phyloP scores from a whole-genome alignment of 2,888 invertebrate genomes.

The Drosophila hamatofila region DNA sequence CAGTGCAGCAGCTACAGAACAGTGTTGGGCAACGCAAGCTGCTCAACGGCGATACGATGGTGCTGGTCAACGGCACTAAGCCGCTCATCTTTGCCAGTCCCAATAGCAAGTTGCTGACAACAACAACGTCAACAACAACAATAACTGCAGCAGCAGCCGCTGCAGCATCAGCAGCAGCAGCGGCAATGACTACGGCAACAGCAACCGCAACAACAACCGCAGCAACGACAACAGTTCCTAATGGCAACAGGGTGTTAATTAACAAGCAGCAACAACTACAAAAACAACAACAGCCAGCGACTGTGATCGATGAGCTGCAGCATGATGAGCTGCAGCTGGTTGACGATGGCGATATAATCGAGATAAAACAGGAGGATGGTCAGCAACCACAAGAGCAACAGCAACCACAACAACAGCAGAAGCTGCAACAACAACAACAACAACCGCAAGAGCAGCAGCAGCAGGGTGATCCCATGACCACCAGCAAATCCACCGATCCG shows the following conservation, averaged over 20 bases:
- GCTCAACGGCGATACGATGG: constrained; percentile 60
- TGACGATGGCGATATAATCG: constrained; percentile 6
- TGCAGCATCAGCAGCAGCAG: constrained; percentile 18
- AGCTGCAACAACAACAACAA: not conserved
- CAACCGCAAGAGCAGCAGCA: too few relatives aligned
- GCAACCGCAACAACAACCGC: constrained; percentile 6
- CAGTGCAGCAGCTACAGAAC: constrained; percentile 40
- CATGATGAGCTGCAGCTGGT: constrained; percentile 87
- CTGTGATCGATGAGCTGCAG: constrained; percentile 92
- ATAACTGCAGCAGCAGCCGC: not conserved
- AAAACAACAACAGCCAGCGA: constrained; percentile 87
- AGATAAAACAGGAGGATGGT: constrained; percentile 22
- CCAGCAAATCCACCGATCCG: not conserved
- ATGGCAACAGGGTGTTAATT: constrained; percentile 19
- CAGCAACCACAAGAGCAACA: not conserved
- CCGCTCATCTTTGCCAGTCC: constrained; percentile 48
- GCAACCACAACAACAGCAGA: not conserved
- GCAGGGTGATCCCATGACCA: constrained; percentile 87
- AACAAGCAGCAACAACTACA: constrained; percentile 36
- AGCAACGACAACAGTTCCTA: constrained; percentile 14
- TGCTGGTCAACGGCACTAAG: constrained; percentile 63
- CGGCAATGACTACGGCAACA: constrained; percentile 3
- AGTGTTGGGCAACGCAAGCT: constrained; percentile 59
- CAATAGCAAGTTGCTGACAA: constrained; percentile 14
- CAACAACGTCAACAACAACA: constrained; percentile 18